These are phyloP conservation scores for Podarcis cretensis DNA, from an alignment of 2,113 vertebrate species.

Conservation along the genomic window DNA sequence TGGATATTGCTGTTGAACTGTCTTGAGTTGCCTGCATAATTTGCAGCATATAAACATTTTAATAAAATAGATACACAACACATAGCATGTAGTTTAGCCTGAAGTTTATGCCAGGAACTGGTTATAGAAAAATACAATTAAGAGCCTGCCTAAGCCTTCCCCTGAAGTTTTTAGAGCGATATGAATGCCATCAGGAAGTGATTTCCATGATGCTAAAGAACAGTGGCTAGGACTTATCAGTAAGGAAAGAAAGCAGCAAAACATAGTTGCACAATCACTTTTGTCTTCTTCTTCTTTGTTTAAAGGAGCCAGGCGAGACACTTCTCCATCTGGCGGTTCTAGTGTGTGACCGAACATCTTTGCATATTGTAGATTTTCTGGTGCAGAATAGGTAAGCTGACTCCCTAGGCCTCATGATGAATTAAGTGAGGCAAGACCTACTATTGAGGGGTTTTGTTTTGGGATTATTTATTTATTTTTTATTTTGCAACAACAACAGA, in stretches of 20 bases:
- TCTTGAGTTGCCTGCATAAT: too few species aligned
- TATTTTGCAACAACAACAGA: background rate
- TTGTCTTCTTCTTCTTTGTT: constrained; percentile 5
- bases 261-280: background rate
- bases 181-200: background rate
- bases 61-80: too few species aligned
- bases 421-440: background rate
- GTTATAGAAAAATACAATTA: background rate
- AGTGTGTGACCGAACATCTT: constrained; percentile 73
- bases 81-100: background rate
- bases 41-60: too few species aligned
- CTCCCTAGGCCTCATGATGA: background rate
- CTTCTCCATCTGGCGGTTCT: constrained; percentile 76
- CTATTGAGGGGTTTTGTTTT: background rate
- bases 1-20: too few species aligned
- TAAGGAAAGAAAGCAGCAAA: background rate
- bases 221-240: background rate
- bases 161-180: background rate
- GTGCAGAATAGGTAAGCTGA: constrained; percentile 76
- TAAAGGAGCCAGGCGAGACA: constrained; percentile 76
- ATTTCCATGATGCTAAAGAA: background rate
- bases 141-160: background rate
- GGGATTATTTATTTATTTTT: too few species aligned
- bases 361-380: constrained; percentile 79
- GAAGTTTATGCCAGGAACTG: background rate